Conservation (phyloP, 2,113 vertebrate genomes). For the Stegastes partitus region DNA sequence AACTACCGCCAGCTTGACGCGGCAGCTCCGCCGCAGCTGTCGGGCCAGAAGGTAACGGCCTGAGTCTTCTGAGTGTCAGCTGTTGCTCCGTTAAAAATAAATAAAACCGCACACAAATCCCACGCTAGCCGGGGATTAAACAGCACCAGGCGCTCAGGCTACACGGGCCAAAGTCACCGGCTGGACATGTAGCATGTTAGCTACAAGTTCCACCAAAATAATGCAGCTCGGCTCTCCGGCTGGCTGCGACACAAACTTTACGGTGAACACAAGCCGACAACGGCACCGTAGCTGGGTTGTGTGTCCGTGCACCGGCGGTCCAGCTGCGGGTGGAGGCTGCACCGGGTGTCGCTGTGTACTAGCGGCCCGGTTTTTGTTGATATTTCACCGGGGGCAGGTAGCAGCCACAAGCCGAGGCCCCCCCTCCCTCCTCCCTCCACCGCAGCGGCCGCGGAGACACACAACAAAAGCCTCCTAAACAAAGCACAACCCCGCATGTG, state of each 20-base stretch:
- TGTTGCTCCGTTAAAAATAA: slow-evolving; percentile 86
- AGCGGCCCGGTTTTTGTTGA: slow-evolving; percentile 35
- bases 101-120: slow-evolving; percentile 84
- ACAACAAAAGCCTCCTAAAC: slow-evolving; percentile 46
- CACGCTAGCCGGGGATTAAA: slow-evolving; percentile 79
- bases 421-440: slow-evolving; percentile 40
- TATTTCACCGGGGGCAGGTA: slow-evolving; percentile 38
- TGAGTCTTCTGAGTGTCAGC: slow-evolving; percentile 79
- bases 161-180: slow-evolving; percentile 61
- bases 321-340: rapidly evolving
- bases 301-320: neutral
- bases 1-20: slow-evolving; percentile 28
- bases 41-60: slow-evolving; percentile 80
- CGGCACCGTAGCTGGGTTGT: neutral
- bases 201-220: slow-evolving; percentile 26
- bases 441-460: slow-evolving; percentile 58
- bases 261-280: slow-evolving; percentile 10
- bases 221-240: slow-evolving; percentile 26
- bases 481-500: neutral
- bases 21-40: slow-evolving; percentile 72
- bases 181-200: neutral
- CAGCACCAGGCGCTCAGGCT: slow-evolving; percentile 47
- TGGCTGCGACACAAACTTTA: slow-evolving; percentile 72
- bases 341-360: neutral
- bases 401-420: slow-evolving; percentile 66